Base-by-base conservation (phyloP, 2,888 invertebrate genomes). In the Andrena trimmerana region DNA sequence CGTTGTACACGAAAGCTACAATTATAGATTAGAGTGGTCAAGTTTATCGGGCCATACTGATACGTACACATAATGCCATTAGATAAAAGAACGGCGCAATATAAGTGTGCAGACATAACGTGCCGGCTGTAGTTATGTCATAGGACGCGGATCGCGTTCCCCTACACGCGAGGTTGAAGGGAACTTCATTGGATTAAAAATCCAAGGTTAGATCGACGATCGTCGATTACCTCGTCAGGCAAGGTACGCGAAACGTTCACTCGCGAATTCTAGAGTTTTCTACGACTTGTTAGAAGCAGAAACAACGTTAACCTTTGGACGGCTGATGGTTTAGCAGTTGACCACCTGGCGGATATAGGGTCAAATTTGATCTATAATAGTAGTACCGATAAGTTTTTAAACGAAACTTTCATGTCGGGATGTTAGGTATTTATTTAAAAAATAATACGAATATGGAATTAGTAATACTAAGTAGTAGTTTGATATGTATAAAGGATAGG, bases 151-250 rank as follows among this genome's bases (percentile, higher is more conserved):
- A 63, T 79, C 62, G 65, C 57, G 59, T 73, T 68, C 52, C 31
- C 50, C 27, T 50, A 42, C 79, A 85, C 81, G 72, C 77, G 66
- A 86, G 79, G 75, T 78, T 70, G 42, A 16, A 81, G 66, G 77
- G 66, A 77, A 86, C 77, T 80, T 84, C 76, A 77, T 73, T 75
- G 74, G 81, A 87, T 84, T 78, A 84, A 79, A 59, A 71, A 50
- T n/a, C 7, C 85, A 82, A 82, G 73, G 86, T 60, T 50, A 69
- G 24, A 69, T 77, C 54, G 72, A 59, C 54, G 2, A 62, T 50
- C 54, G 29, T 33, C 33, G 24, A 48, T 50, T 27, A 8, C 36
- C 16, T 78, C 5, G 27, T 33, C 5, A 24, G 6, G 4, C 36
- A 10, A 20, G 31, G n/a, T 4, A 13, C 20, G 10, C 8, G 24